A percentile compares a stretch with the other conserved stretches of the same genome.
These are phyloP conservation scores for Anoncus sp. DNA, from an alignment of 2,888 invertebrate species.

Conservation along the genomic window DNA sequence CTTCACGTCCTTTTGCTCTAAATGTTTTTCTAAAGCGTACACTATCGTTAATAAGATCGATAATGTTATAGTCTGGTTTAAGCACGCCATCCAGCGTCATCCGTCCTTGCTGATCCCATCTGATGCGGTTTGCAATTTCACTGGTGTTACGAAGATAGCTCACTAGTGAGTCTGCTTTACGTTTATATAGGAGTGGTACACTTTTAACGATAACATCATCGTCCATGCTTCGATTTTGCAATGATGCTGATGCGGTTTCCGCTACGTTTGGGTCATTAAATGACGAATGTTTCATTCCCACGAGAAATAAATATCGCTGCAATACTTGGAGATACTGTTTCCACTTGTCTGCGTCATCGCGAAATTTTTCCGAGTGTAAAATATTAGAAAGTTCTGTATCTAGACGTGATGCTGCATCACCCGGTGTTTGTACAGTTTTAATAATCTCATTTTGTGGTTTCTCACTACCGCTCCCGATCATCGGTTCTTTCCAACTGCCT, in stretches of 20 bases:
- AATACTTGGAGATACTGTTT: conserved; percentile 37
- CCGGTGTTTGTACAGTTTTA: conserved; percentile 17
- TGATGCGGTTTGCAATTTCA: neutral
- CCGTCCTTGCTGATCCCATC: conserved; percentile 35
- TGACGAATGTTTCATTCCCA: too few species aligned
- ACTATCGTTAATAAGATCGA: conserved; percentile 43
- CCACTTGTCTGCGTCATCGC: conserved; percentile 47
- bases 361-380: conserved; percentile 7
- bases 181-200: neutral
- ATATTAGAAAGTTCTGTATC: conserved; percentile 27
- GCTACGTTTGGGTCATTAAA: too few species aligned
- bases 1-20: conserved; percentile 10
- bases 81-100: neutral
- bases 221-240: neutral
- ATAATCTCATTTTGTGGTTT: too few species aligned
- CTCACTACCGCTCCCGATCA: too few species aligned
- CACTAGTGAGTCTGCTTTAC: neutral
- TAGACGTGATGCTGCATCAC: conserved; percentile 18
- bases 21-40: conserved; percentile 29
- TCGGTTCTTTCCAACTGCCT: too few species aligned
- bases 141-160: neutral
- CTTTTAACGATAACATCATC: neutral
- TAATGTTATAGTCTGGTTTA: conserved; percentile 44
- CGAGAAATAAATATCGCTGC: conserved; percentile 39
- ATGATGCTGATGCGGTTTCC: too few species aligned